Evolutionary conservation across 1,140 invertebrate genomes (phyloP), one percentile per base, ranked within the genome.

Genomic region (Tetramorium simillimum): DNA sequence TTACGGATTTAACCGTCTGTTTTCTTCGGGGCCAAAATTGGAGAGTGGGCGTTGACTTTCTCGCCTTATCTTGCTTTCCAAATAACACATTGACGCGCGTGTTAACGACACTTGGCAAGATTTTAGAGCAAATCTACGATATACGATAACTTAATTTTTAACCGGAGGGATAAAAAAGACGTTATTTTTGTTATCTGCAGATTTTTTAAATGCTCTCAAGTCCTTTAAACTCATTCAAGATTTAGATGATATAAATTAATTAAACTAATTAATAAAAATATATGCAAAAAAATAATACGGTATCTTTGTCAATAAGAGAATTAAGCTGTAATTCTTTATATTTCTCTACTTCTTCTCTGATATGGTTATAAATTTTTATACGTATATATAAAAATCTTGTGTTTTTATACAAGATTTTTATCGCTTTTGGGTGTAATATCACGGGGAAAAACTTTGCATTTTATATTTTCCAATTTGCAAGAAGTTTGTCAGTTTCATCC

Each of bases 401-500:
- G 43, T 21, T 21, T 67, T 40, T 10, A 46, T 3, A 67, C n/a
- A n/a, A 43, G 18, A 43, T 21, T 43, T 67, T 40, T 14, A n/a
- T 21, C 21, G 4, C 37, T 43, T 5, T 28, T 65, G 63, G 7
- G 0, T 43, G 14, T 21, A 40, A 2, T 56, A 73, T 58, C 21
- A 16, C 65, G 21, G 40, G 72, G 3, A 18, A 58, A n/a, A 67
- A 88, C 80, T 89, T 92, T 81, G 78, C 87, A 90, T 89, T 91
- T 91, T 88, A 91, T 88, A 92, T 92, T 90, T 91, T 91, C 81
- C 91, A 88, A 92, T 91, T 92, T 92, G 84, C 86, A 62, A 1
- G 62, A 53, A 67, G 89, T 82, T 90, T 84, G 78, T 86, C 86
- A 53, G 65, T 60, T 21, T 88, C 62, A 85, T 87, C 58, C 40